A percentile compares a stretch with the other conserved stretches of the same genome.
Evolutionary conservation across 2,888 invertebrate genomes (phyloP).

Genomic region (Germaria angustata): DNA sequence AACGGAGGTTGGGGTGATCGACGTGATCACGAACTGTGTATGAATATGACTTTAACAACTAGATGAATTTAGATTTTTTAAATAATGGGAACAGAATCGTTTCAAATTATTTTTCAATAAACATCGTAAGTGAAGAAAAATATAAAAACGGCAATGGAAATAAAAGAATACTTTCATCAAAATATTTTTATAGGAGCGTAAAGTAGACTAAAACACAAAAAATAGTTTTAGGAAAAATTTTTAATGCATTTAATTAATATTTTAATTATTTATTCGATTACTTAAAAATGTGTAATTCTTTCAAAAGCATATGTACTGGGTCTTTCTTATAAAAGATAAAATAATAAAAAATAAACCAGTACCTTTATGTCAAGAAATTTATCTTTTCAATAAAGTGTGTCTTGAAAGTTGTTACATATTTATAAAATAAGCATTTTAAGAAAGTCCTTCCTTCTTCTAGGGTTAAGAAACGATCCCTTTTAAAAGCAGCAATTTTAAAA

Average conservation of each 20-base stretch:
- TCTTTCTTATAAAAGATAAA: no score
- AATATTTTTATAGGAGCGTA: neutral
- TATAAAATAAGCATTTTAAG: no score
- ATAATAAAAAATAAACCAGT: no score
- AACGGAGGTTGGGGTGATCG: constrained; percentile 99
- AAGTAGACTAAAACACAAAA: neutral
- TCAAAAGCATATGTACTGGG: no score
- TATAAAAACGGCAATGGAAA: neutral
- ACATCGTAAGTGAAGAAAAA: constrained; percentile 10
- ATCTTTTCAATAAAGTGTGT: no score
- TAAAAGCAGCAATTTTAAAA: no score
- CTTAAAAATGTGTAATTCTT: neutral
- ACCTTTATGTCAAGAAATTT: no score
- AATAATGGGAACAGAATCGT: constrained; percentile 29
- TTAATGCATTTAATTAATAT: constrained; percentile 1
- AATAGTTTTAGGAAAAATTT: neutral
- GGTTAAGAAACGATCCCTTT: no score
- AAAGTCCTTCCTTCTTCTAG: no score
- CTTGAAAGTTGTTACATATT: no score
- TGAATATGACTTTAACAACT: constrained; percentile 83
- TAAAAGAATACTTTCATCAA: neutral
- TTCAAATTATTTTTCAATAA: constrained; percentile 18
- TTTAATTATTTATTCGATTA: neutral
- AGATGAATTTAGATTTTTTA: constrained; percentile 70
- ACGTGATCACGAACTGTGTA: constrained; percentile 90